Percentiles rank a stretch among this genome's conserved stretches.
These are phyloP conservation scores for Hirtodrosophila trivittata DNA, from an alignment of 2,888 invertebrate genomes.

Conservation along the genomic window DNA sequence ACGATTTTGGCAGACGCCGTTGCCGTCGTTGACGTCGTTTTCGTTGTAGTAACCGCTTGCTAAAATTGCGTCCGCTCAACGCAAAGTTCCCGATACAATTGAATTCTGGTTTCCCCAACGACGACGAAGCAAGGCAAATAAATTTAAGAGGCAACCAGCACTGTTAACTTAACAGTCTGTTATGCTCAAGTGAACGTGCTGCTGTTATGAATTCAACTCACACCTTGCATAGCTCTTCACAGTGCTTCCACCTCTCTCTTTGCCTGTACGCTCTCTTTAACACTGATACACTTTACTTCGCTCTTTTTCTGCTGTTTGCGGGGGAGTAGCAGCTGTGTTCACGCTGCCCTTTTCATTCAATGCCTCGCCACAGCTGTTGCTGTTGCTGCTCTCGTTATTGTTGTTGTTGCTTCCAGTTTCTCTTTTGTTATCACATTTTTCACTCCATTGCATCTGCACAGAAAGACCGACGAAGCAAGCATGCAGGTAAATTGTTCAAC, in stretches of 20 bases:
- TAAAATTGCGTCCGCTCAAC: slow-evolving; percentile 62
- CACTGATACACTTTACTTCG: neutral
- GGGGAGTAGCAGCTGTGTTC: slow-evolving; percentile 40
- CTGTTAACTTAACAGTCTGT: slow-evolving; percentile 47
- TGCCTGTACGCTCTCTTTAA: neutral
- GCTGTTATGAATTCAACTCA: neutral
- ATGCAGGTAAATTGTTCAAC: slow-evolving; percentile 63
- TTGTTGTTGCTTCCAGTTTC: slow-evolving; percentile 26
- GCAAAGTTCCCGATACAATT: slow-evolving; percentile 68
- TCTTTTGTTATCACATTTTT: slow-evolving; percentile 69
- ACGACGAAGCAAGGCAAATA: slow-evolving; percentile 11
- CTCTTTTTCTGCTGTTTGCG: slow-evolving; percentile 10
- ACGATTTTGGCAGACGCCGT: slow-evolving; percentile 47
- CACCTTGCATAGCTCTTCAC: slow-evolving; percentile 7
- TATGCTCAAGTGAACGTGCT: slow-evolving; percentile 40
- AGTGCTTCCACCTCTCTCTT: slow-evolving; percentile 16
- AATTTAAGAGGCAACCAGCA: neutral
- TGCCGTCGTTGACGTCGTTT: slow-evolving; percentile 45
- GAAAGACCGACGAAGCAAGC: slow-evolving; percentile 9
- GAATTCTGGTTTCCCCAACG: slow-evolving; percentile 37
- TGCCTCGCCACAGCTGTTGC: slow-evolving; percentile 45
- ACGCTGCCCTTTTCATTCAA: slow-evolving; percentile 33
- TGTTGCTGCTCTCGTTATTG: slow-evolving; percentile 13
- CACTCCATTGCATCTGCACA: slow-evolving; percentile 46
- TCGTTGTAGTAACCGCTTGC: slow-evolving; percentile 23